Base-by-base conservation (phyloP, 2,113 vertebrate genomes). In the Odocoileus hemionus region DNA sequence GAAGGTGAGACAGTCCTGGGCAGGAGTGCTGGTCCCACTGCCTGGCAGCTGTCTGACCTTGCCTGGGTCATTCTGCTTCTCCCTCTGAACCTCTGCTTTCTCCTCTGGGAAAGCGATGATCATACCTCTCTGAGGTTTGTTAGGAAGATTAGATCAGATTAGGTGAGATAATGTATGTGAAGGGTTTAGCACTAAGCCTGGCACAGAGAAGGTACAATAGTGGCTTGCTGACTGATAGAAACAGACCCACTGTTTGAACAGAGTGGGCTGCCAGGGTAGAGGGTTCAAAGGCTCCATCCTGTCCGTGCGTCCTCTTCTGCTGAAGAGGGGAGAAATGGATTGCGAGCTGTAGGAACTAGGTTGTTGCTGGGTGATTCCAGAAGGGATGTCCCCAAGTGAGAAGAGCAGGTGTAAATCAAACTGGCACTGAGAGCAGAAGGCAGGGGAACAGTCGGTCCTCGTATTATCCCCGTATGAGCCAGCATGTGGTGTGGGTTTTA, bases 401-500 rank as follows among this genome's bases (percentile, higher is more conserved):
- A 90, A 95, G 84, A n/a, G 39, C 57, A 67, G 70, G 39, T 80
- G 58, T 96, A 89, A 91, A 79, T 84, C 80, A 96, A 84, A 28
- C 74, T 43, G 97, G 89, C 60, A 36, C 12, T 52, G 89, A 50
- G 9, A 86, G 90, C 94, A 87, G 74, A 87, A 94, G 70, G 36
- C 58, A 70, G 89, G 70, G 67, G 45, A 83, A 43, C 25, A 64
- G 67, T 43, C 6, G 11, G 86, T 67, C 80, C 83, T 55, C 13
- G 1, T 79, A 60, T 57, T 61, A 86, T 74, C 87, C 92, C 95
- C 79, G 23, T 39, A 89, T 25, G 92, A 95, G 97, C 79, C 80
- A 74, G 89, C 84, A 58, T 87, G 95, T 19, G 95, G 95, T 89
- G 61, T 89, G 87, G 92, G 91, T 79, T 93, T 98, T 96, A 88